phyloP scores from a whole-genome alignment of 2,797 vertebrate species.

The Poeciliopsis turneri region DNA sequence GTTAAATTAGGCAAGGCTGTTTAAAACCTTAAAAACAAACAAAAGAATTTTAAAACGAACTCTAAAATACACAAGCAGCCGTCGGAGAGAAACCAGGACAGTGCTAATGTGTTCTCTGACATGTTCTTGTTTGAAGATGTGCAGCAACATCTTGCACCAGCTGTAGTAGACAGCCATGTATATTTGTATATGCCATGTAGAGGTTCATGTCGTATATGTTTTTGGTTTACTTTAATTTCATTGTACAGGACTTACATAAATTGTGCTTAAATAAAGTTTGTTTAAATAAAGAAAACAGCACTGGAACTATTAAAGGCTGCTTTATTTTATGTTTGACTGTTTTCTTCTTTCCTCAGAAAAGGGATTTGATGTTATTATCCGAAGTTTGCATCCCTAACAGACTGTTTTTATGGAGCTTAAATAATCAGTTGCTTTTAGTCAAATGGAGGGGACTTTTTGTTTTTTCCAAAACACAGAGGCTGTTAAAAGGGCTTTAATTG shows the following conservation, averaged over 20 bases:
- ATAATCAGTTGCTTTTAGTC: constrained; percentile 9
- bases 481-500: background rate
- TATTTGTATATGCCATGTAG: no score
- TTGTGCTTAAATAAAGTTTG: background rate
- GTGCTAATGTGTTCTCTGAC: no score
- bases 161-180: no score
- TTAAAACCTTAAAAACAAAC: no score
- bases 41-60: no score
- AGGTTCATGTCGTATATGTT: background rate
- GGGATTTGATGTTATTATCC: background rate
- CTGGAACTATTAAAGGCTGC: background rate
- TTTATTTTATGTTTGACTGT: background rate
- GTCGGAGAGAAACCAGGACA: no score
- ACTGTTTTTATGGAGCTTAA: constrained; percentile 1
- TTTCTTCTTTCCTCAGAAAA: constrained; percentile 14
- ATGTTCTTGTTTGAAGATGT: no score
- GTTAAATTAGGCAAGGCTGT: background rate
- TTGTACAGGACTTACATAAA: background rate
- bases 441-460: background rate
- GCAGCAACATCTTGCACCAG: no score
- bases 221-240: background rate
- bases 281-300: background rate
- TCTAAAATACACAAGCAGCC: no score
- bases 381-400: background rate
- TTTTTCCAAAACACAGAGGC: constrained; percentile 1